A percentile compares a stretch with the other conserved stretches of the same genome.
These are phyloP conservation scores for Rugalucina vietnamica DNA, from an alignment of 2,888 invertebrate species.

Conservation along the genomic window DNA sequence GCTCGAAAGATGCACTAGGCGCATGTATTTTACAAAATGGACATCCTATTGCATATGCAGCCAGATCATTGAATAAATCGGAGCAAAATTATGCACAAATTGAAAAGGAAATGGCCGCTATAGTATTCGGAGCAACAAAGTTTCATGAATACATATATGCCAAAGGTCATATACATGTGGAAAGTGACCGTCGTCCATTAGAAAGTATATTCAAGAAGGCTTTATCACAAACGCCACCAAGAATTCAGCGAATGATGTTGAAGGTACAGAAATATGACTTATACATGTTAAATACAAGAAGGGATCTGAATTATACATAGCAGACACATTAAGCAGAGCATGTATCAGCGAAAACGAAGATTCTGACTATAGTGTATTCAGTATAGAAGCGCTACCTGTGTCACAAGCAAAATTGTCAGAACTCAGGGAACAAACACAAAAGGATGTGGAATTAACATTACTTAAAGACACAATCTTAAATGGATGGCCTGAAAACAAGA, in stretches of 20 bases:
- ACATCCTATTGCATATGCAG: constrained; percentile 59
- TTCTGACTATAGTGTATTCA: constrained; percentile 13
- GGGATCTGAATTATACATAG: constrained; percentile 56
- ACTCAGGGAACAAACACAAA: constrained; percentile 27
- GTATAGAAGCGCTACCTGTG: constrained; percentile 31
- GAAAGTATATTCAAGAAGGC: constrained; percentile 57
- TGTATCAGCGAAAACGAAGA: constrained; percentile 15
- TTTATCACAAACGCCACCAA: constrained; percentile 42
- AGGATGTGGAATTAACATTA: constrained; percentile 36
- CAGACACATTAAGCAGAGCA: constrained; percentile 55
- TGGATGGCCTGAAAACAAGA: constrained; percentile 51
- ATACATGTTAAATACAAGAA: constrained; percentile 35
- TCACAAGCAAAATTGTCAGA: constrained; percentile 23
- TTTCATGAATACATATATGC: constrained; percentile 64
- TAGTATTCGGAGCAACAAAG: constrained; percentile 56
- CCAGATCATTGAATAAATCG: constrained; percentile 51
- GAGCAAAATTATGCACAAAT: constrained; percentile 65
- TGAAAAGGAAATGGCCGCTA: constrained; percentile 64
- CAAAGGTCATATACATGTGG: constrained; percentile 34
- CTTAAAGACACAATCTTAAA: constrained; percentile 26
- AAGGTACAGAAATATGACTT: constrained; percentile 57
- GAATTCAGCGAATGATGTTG: constrained; percentile 67
- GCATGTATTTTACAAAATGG: constrained; percentile 58
- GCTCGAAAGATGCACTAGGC: constrained; percentile 56
- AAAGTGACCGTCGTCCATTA: constrained; percentile 64